Percentiles rank a stretch among this genome's conserved stretches.
These are phyloP conservation scores for Drosophila atripex DNA, from an alignment of 2,888 invertebrate species.

Conservation along the genomic window DNA sequence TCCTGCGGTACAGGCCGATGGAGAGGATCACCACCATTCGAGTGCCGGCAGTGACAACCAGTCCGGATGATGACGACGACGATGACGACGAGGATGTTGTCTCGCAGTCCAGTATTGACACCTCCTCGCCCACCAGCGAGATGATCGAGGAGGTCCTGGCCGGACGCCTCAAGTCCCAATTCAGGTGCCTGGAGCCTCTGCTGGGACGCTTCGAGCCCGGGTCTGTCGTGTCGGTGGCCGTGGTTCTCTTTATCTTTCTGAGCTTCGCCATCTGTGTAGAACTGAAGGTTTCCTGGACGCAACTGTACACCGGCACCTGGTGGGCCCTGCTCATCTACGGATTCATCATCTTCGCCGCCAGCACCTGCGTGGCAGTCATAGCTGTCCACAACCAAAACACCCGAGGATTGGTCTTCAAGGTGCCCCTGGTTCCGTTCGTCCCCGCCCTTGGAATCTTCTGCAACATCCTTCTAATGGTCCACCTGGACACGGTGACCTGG, in stretches of 20 bases:
- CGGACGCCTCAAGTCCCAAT: constrained; percentile 90
- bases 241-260: constrained; percentile 88
- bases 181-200: constrained; percentile 89
- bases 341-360: constrained; percentile 87
- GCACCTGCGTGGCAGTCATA: constrained; percentile 89
- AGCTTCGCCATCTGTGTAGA: constrained; percentile 89
- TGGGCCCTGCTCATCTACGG: constrained; percentile 88
- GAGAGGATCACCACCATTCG: constrained; percentile 83
- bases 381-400: constrained; percentile 91
- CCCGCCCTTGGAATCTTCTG: constrained; percentile 92
- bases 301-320: constrained; percentile 86
- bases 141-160: constrained; percentile 87
- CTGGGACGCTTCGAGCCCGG: constrained; percentile 91
- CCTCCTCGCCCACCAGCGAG: constrained; percentile 85
- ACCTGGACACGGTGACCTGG: constrained; percentile 92
- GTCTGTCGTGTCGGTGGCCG: constrained; percentile 89
- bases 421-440: constrained; percentile 91
- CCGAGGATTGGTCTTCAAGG: constrained; percentile 89
- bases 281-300: constrained; percentile 87
- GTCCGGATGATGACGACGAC: constrained; percentile 85
- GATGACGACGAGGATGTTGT: constrained; percentile 85
- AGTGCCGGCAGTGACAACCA: constrained; percentile 85
- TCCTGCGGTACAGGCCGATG: constrained; percentile 90
- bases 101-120: constrained; percentile 87
- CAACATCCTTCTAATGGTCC: constrained; percentile 93